Evolutionary conservation across 2,888 invertebrate species (phyloP).

Genomic region (Seladonia tumulorum): DNA sequence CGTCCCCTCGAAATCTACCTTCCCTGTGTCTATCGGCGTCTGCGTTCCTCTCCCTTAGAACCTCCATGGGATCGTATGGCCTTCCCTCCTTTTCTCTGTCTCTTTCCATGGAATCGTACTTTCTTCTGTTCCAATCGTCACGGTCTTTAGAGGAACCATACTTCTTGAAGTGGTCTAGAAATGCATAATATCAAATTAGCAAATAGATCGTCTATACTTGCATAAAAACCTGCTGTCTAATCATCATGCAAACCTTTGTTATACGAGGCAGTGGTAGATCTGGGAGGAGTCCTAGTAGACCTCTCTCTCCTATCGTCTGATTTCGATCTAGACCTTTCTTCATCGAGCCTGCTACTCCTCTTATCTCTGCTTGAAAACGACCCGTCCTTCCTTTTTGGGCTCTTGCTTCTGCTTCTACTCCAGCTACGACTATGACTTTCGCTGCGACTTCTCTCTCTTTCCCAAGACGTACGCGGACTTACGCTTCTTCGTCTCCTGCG

Average conservation of each 20-base stretch:
- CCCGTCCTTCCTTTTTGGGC: constrained; percentile 77
- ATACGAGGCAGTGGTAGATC: constrained; percentile 55
- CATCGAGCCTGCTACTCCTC: constrained; percentile 66
- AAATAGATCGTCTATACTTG: no score
- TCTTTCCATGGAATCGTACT: constrained; percentile 69
- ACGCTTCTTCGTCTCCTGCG: constrained; percentile 66
- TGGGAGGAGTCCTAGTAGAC: constrained; percentile 75
- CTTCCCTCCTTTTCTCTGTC: constrained; percentile 71
- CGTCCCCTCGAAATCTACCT: constrained; percentile 72
- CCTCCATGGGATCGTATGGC: constrained; percentile 80
- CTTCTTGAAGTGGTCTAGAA: constrained; percentile 68
- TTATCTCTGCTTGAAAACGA: constrained; percentile 49
- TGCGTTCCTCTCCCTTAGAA: constrained; percentile 77
- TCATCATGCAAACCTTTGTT: constrained; percentile 46
- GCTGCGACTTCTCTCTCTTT: constrained; percentile 75
- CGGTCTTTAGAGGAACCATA: constrained; percentile 70
- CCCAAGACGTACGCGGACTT: constrained; percentile 76
- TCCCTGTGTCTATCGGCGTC: constrained; percentile 70
- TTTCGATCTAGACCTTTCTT: constrained; percentile 68
- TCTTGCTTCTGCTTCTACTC: constrained; percentile 79
- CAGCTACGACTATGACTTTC: constrained; percentile 77
- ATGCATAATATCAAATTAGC: not conserved
- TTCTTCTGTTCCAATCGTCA: constrained; percentile 71
- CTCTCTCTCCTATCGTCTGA: constrained; percentile 76
- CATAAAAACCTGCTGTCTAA: not conserved